These are phyloP conservation scores for Manis pentadactyla DNA, from an alignment of 2,797 vertebrate genomes.

Conservation along the genomic window DNA sequence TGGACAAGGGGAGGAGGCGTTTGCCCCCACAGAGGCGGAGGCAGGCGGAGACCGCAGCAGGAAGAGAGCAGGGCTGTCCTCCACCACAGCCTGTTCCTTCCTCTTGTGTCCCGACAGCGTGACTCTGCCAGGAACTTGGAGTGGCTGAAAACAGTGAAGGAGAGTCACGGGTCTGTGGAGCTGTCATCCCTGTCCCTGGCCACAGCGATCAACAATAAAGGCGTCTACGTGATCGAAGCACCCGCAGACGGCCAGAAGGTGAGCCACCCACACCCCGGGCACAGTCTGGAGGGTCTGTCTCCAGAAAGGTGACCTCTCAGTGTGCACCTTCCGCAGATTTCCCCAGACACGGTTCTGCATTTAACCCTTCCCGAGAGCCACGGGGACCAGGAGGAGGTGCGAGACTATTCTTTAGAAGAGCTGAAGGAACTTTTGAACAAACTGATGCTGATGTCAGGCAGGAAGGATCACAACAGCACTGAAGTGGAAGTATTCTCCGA, in stretches of 20 bases:
- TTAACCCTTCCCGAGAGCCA: conserved; percentile 89
- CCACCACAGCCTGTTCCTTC: accelerated
- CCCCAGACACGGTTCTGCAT: conserved; percentile 89
- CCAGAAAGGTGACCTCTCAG: accelerated
- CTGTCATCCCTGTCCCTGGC: conserved; percentile 95
- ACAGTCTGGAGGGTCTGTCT: accelerated
- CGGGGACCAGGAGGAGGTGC: conserved; percentile 75
- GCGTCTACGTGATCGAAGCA: conserved; percentile 91
- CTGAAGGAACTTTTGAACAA: conserved; percentile 96
- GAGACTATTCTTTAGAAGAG: conserved; percentile 92
- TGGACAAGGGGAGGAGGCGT: neutral
- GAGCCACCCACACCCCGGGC: neutral
- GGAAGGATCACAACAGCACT: conserved; percentile 92
- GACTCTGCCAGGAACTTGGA: conserved; percentile 95
- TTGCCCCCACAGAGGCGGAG: no score
- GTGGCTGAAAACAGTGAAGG: conserved; percentile 97
- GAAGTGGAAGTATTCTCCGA: conserved; percentile 96
- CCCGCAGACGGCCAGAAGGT: conserved; percentile 88
- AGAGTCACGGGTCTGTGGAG: conserved; percentile 98
- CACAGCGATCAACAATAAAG: conserved; percentile 94
- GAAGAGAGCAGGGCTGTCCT: no score
- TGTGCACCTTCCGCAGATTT: conserved; percentile 86
- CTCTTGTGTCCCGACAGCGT: conserved; percentile 82
- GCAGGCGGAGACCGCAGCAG: accelerated
- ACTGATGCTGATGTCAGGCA: conserved; percentile 98